phyloP scores from a whole-genome alignment of 2,113 vertebrate species.

The Mesembrinibis cayennensis region DNA sequence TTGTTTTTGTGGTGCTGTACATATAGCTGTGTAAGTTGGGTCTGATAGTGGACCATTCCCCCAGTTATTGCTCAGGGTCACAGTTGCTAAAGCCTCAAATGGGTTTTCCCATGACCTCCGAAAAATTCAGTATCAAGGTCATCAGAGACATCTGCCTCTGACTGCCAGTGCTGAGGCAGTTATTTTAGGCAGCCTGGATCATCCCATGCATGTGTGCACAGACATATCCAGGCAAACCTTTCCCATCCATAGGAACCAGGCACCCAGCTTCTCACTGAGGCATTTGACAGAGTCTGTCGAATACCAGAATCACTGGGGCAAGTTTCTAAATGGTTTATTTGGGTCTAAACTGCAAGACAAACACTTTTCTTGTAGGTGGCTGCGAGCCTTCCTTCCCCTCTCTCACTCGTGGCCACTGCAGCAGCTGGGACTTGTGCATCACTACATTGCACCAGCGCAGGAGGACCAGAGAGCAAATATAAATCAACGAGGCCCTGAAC shows the following conservation, averaged over 20 bases:
- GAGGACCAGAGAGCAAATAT: not conserved
- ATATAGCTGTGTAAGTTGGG: not conserved
- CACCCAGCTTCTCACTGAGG: not conserved
- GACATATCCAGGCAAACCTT: not conserved
- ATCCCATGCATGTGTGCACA: not conserved
- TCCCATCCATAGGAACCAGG: not conserved
- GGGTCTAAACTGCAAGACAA: not conserved
- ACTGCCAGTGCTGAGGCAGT: not conserved
- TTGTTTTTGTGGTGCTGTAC: not conserved
- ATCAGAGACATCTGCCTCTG: not conserved
- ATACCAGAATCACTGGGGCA: not conserved
- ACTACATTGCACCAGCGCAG: fast-evolving
- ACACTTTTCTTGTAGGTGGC: not conserved
- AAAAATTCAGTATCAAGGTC: not conserved
- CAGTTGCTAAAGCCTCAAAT: not conserved
- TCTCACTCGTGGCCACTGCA: fast-evolving
- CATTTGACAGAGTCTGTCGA: not conserved
- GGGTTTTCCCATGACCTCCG: not conserved
- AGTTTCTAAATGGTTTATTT: not conserved
- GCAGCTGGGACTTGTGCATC: not conserved
- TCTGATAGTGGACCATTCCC: not conserved
- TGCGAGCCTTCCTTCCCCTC: not conserved
- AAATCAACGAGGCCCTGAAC: not conserved
- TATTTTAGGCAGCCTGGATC: slow-evolving; percentile 16
- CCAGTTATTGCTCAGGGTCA: not conserved